Base-by-base conservation (phyloP, 2,797 vertebrate genomes). In the Acanthornis magna region DNA sequence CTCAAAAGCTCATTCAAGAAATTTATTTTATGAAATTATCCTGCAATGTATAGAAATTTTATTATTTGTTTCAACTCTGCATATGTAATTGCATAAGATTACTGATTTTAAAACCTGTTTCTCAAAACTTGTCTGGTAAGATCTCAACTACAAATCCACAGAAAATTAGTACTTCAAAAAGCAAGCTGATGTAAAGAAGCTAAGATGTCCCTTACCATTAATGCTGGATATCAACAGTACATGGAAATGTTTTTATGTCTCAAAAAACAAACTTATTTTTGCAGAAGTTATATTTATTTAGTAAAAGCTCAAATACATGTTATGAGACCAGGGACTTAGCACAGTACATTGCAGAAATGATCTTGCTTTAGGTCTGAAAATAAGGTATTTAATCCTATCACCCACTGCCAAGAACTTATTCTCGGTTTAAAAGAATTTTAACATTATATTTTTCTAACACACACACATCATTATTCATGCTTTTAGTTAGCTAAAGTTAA, bases 161-260 rank as follows among this genome's bases (percentile, higher is more conserved):
- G 21, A 74, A 73, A 77, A 71, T 23, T 10, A 76, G 16, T 36
- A 63, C 12, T 36, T 77, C 13, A 54, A 63, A 84, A 81, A 65
- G 9, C 26, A 85, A 78, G 9, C 5, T 30, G 16, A 66, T 1
- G 0, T 51, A 55, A 61, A 50, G 29, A 53, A 51, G 27, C 0
- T 2, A 50, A 26, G n/a, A 54, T 20, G 3, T 7, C 23, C 47
- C 20, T 45, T 78, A 57, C 21, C 7, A 14, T 23, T 63, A 29
- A 71, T 29, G 20, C 7, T 73, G 23, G 10, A 20, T 50, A 62
- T 60, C 10, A 86, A 21, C 5, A 23, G 15, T 12, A n/a, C 10
- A 30, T 10, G 61, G 4, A 70, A 74, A 5, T 4, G 2, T 1
- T 29, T 75, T 61, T 26, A 36, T 9, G 18, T 16, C 5, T 40